Evolutionary conservation across 2,797 vertebrate species (phyloP).

Genomic region (Falco novaeseelandiae): DNA sequence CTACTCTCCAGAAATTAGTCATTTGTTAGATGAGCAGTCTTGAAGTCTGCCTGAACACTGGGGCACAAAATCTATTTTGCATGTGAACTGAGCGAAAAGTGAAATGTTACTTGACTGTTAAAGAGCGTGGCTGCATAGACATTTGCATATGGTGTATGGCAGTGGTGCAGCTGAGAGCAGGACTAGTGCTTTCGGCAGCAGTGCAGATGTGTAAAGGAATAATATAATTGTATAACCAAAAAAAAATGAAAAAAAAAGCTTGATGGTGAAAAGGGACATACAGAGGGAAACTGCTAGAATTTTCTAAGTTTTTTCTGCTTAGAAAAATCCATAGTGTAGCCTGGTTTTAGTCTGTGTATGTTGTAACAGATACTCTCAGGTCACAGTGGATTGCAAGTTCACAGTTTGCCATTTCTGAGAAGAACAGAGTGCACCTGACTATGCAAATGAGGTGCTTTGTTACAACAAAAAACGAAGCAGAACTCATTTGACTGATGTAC

Average conservation of each 20-base stretch:
- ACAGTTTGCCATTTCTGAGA: conserved; percentile 11
- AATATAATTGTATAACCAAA: not conserved
- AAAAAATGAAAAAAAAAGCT: not conserved
- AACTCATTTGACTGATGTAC: not conserved
- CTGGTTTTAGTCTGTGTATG: not conserved
- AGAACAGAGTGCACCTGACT: not conserved
- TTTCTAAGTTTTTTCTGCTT: not conserved
- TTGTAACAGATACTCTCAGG: not conserved
- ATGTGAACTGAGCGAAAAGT: not conserved
- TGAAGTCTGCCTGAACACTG: not conserved
- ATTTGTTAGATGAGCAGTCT: not conserved
- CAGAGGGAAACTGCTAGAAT: not conserved
- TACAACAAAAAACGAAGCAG: not conserved
- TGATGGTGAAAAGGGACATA: not conserved
- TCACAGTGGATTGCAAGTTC: not conserved
- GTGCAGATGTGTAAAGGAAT: not conserved
- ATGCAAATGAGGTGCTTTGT: conserved; percentile 3
- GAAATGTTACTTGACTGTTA: not conserved
- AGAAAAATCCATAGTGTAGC: not conserved
- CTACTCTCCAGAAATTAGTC: not conserved
- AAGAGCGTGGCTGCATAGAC: fast-evolving
- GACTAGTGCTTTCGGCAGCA: not conserved
- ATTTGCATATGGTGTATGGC: not conserved
- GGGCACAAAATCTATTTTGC: not conserved
- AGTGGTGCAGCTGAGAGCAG: not conserved